phyloP scores from a whole-genome alignment of 1,140 invertebrate genomes.

The Teleogryllus occipitalis region DNA sequence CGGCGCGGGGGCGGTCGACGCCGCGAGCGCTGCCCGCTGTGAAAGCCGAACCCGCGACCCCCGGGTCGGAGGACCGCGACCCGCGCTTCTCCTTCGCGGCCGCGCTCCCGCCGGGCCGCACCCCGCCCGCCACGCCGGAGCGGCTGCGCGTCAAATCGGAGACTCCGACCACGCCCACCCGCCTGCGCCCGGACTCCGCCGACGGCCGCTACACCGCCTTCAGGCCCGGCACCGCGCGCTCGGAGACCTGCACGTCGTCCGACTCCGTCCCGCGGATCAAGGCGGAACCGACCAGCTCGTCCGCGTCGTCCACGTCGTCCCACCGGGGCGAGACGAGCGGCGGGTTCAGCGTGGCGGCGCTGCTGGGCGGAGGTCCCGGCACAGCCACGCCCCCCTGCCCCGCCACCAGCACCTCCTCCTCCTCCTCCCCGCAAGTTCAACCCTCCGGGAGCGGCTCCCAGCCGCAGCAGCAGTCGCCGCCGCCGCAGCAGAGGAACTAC shows the following conservation, averaged over 20 bases:
- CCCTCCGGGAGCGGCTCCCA: slow-evolving; percentile 14
- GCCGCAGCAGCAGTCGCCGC: slow-evolving; percentile 33
- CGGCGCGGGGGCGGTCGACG: too few relatives aligned
- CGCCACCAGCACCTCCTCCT: slow-evolving; percentile 26
- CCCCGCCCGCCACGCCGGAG: too few relatives aligned
- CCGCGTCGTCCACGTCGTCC: slow-evolving; percentile 10
- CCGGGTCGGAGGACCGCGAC: too few relatives aligned
- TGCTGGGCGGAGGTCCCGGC: slow-evolving; percentile 27
- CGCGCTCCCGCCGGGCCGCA: too few relatives aligned
- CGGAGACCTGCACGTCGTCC: slow-evolving; percentile 27
- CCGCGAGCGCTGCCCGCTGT: too few relatives aligned
- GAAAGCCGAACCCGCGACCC: too few relatives aligned
- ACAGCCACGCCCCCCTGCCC: slow-evolving; percentile 28
- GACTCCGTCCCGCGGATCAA: slow-evolving; percentile 24
- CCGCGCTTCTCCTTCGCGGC: too few relatives aligned
- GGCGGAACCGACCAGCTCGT: slow-evolving; percentile 20
- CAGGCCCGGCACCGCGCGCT: slow-evolving; percentile 26
- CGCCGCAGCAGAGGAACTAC: slow-evolving; percentile 71
- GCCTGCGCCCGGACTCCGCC: slow-evolving; percentile 28
- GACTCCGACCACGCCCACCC: neutral
- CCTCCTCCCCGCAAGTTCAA: slow-evolving; percentile 28
- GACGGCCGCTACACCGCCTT: slow-evolving; percentile 27
- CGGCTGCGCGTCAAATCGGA: neutral
- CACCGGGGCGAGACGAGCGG: slow-evolving; percentile 16
- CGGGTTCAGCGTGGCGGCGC: slow-evolving; percentile 32